Evolutionary conservation across 1,140 invertebrate genomes (phyloP).

Genomic region (Mycetomoellerius zeteki): DNA sequence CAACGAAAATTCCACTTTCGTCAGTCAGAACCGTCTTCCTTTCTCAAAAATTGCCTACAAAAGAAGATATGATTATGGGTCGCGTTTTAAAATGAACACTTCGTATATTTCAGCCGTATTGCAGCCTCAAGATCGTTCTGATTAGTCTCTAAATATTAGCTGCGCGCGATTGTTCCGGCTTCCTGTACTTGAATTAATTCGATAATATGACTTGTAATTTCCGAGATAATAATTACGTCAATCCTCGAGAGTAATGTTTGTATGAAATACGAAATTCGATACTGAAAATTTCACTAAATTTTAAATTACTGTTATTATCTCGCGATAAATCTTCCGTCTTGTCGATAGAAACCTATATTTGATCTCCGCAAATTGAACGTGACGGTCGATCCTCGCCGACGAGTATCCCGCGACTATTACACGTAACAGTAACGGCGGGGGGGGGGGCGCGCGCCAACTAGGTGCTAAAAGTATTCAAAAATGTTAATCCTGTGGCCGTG

Average conservation of each 20-base stretch:
- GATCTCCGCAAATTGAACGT: not conserved
- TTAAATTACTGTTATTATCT: too few species aligned
- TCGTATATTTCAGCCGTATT: not conserved
- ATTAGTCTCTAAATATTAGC: not conserved
- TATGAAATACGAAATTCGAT: not conserved
- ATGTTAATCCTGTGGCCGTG: conserved; percentile 75
- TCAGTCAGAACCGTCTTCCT: conserved; percentile 45
- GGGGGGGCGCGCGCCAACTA: conserved; percentile 78
- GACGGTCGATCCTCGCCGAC: conserved; percentile 50
- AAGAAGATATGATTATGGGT: conserved; percentile 6
- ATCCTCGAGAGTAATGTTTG: not conserved
- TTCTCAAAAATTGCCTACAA: conserved; percentile 32
- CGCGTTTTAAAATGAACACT: conserved; percentile 39
- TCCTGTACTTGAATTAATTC: not conserved
- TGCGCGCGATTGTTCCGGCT: not conserved
- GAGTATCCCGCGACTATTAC: not conserved
- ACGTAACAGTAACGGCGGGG: conserved; percentile 67
- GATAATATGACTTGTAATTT: not conserved
- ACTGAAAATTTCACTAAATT: not conserved
- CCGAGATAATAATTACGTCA: not conserved
- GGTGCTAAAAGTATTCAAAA: conserved; percentile 84
- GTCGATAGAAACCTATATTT: not conserved
- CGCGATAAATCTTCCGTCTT: not conserved
- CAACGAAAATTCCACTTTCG: conserved; percentile 44
- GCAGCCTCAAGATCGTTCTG: not conserved